phyloP scores from a whole-genome alignment of 2,113 vertebrate genomes.

The Rhagologus leucostigma region DNA sequence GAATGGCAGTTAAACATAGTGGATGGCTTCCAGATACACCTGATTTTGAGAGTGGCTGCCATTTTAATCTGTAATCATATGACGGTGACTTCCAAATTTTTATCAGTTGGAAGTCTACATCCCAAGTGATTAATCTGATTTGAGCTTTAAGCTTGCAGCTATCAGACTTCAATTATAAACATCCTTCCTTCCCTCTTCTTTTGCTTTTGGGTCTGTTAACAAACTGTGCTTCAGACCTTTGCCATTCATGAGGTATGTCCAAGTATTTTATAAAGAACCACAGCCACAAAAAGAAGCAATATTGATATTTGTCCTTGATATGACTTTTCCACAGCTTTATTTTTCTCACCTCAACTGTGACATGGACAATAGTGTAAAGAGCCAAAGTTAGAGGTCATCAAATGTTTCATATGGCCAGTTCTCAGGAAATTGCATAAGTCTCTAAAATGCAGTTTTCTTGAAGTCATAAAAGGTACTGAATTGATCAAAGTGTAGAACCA shows the following conservation, averaged over 20 bases:
- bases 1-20: neutral
- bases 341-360: neutral
- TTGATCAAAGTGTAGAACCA: constrained; percentile 53
- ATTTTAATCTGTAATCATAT: neutral
- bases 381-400: neutral
- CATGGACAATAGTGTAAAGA: neutral
- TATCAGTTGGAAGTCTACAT: neutral
- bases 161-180: neutral
- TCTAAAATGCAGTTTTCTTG: constrained; percentile 5
- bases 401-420: neutral
- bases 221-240: neutral
- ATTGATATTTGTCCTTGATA: neutral
- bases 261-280: neutral
- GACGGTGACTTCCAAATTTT: neutral
- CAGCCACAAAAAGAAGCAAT: neutral
- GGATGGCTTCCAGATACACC: neutral
- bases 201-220: neutral
- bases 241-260: neutral
- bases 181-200: neutral
- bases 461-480: constrained; percentile 19
- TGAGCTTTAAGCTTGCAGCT: neutral
- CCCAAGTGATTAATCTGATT: neutral
- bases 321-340: neutral
- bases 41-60: neutral
- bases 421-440: neutral